These are phyloP conservation scores for Heterocephalus glaber DNA, from an alignment of 2,113 vertebrate species.

Conservation along the genomic window DNA sequence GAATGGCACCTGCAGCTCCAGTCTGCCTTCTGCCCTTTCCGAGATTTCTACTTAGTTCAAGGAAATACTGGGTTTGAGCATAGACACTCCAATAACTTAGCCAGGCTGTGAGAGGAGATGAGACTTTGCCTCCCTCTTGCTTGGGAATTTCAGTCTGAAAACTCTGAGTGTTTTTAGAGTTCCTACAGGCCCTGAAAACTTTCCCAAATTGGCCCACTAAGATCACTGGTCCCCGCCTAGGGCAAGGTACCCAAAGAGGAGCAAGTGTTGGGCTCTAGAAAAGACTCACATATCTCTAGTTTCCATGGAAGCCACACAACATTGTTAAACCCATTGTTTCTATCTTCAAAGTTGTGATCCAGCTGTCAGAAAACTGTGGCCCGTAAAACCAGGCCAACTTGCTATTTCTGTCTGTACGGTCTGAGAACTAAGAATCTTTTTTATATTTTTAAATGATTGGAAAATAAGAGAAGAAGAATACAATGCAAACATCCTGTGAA, in stretches of 20 bases:
- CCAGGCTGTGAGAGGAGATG: background rate
- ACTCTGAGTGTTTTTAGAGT: background rate
- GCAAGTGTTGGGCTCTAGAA: background rate
- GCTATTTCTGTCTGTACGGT: background rate
- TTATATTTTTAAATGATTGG: background rate
- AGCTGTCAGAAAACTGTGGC: background rate
- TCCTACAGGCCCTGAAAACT: background rate
- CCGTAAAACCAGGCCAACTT: background rate
- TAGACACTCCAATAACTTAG: background rate
- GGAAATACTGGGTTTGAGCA: conserved; percentile 65
- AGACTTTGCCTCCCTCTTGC: background rate
- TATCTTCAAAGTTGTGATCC: background rate
- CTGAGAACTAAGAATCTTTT: background rate
- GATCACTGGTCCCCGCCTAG: background rate
- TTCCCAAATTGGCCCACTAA: background rate
- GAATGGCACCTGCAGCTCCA: conserved; percentile 67
- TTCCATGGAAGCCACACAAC: background rate
- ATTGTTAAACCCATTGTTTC: background rate
- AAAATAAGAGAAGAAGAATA: background rate
- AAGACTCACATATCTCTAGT: background rate
- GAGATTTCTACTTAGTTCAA: conserved; percentile 48
- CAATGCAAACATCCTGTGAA: background rate
- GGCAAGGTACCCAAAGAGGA: background rate
- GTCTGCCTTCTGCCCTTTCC: conserved; percentile 70
- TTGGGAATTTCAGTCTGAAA: background rate